phyloP scores from a whole-genome alignment of 2,888 invertebrate species.

The Strigamia maritima region DNA sequence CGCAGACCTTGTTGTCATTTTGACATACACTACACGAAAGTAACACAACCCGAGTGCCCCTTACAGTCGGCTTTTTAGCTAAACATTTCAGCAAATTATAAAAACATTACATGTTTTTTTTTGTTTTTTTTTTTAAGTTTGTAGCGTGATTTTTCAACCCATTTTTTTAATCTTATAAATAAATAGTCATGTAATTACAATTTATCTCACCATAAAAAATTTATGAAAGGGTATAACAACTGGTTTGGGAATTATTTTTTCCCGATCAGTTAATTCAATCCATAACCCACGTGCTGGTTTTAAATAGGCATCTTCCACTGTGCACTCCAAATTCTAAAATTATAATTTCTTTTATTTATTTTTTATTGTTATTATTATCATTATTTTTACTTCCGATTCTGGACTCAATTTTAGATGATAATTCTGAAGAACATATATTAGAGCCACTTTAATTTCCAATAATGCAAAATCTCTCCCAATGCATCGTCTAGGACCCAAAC shows the following conservation, averaged over 20 bases:
- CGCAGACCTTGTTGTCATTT: background rate
- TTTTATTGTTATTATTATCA: background rate
- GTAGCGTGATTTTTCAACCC: no score
- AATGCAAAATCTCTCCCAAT: conserved; percentile 13
- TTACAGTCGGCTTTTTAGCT: background rate
- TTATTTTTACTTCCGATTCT: background rate
- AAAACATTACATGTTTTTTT: no score
- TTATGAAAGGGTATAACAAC: background rate
- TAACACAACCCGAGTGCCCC: background rate
- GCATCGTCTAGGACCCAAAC: conserved; percentile 26
- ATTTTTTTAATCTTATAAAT: no score
- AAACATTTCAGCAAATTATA: background rate
- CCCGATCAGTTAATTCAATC: background rate
- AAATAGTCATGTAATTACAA: no score
- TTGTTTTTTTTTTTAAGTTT: no score
- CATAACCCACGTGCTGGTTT: background rate
- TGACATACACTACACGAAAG: background rate
- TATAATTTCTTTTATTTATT: background rate
- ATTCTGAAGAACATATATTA: conserved; percentile 3
- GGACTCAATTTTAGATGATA: background rate
- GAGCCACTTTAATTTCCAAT: background rate
- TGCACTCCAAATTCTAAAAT: background rate
- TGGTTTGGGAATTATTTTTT: background rate
- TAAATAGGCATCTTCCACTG: background rate
- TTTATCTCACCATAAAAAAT: background rate